Evolutionary conservation across 2,888 invertebrate genomes (phyloP).

Genomic region (Sinhomidia bicolor): DNA sequence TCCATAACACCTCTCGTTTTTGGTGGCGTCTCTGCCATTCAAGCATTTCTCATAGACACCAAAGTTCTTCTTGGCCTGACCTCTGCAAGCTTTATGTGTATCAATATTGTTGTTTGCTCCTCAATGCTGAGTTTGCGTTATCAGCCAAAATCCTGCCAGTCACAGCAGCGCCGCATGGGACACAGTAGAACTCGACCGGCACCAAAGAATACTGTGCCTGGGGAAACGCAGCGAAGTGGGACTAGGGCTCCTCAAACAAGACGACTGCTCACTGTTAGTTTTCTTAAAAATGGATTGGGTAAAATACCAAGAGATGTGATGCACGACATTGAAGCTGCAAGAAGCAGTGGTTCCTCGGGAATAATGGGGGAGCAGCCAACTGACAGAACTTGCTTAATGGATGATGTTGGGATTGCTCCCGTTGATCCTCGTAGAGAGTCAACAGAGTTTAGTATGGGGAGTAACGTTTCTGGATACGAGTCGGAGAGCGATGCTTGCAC

Average conservation of each 20-base stretch:
- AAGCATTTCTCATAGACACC: conserved; percentile 78
- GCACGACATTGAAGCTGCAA: conserved; percentile 75
- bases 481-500: conserved; percentile 83
- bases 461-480: conserved; percentile 80
- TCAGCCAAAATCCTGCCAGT: conserved; percentile 71
- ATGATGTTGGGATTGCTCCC: conserved; percentile 77
- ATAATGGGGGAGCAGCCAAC: conserved; percentile 56
- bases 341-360: conserved; percentile 50
- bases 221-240: conserved; percentile 49
- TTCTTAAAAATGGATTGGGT: conserved; percentile 77
- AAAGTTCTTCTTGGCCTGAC: conserved; percentile 77
- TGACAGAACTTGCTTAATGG: conserved; percentile 78
- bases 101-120: conserved; percentile 78
- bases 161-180: conserved; percentile 68
- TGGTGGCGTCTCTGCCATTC: conserved; percentile 77
- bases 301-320: conserved; percentile 77
- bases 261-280: conserved; percentile 78
- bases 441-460: conserved; percentile 78
- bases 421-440: conserved; percentile 78
- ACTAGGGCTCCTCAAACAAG: conserved; percentile 65
- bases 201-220: conserved; percentile 6
- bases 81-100: conserved; percentile 77
- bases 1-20: conserved; percentile 77
- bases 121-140: conserved; percentile 79
- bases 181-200: conserved; percentile 75